Base-by-base conservation (phyloP, 2,888 invertebrate species). In the Cheilosia variabilis region DNA sequence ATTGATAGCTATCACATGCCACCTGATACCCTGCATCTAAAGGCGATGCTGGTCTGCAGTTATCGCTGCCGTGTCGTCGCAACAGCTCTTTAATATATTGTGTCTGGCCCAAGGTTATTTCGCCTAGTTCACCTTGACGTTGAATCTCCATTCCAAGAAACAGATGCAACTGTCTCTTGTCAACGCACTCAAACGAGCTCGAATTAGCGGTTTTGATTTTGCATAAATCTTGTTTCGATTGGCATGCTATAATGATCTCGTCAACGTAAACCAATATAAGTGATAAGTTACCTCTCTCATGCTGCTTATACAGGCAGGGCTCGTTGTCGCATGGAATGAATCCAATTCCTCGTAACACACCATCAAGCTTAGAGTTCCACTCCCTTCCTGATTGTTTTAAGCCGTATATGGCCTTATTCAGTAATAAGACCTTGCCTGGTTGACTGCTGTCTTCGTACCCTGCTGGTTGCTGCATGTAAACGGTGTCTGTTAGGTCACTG, bases 401-500 rank as follows among this genome's bases (percentile, higher is more conserved):
- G 1, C 69, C 62, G 13, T 78, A 62, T 57, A 66, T 43, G 2
- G 58, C 76, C 60, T 76, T 76, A n/a, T 66, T 57, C 1, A 68
- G 43, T 13, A 19, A 5, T 43, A 55, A 68, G 2, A 65, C 65
- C 37, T 65, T 65, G 19, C 43, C 62, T 81, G 47, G 1, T 15
- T n/a, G n/a, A 13, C 15, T 15, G 43, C n/a, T 43, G 15, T 43
- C 43, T 43, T 13, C 43, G n/a, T 43, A 43, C n/a, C 43, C 47
- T 43, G 66, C 66, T 24, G 57, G 50, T 43, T 80, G 80, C 55
- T 72, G 62, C 78, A 83, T 83, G 17, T 68, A 83, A 60, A 73
- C 47, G 22, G 53, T 73, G 4, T 83, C 73, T 34, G 55, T 68
- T 52, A 83, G 45, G 22, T 78, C 58, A 19, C 73, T 72, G n/a